Evolutionary conservation across 2,113 vertebrate genomes (phyloP).

Genomic region (Poecile atricapillus): DNA sequence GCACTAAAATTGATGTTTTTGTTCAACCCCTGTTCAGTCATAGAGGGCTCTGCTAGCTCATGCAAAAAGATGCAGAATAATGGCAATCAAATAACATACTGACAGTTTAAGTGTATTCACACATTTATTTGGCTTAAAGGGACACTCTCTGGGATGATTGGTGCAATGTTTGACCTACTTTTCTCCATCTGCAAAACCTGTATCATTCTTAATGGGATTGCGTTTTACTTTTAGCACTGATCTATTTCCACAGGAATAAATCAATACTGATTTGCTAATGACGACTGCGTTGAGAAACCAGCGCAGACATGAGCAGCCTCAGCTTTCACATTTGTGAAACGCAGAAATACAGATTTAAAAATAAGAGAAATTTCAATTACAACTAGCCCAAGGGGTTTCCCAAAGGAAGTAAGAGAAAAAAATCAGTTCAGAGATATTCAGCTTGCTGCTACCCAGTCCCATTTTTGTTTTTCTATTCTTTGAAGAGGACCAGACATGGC

Average conservation of each 20-base stretch:
- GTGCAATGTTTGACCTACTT: conserved; percentile 37
- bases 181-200: conserved; percentile 34
- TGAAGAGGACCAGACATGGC: not conserved
- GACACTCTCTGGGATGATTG: not conserved
- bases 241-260: conserved; percentile 18
- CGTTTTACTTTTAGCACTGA: not conserved
- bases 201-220: conserved; percentile 17
- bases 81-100: not conserved
- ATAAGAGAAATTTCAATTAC: not conserved
- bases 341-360: not conserved
- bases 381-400: not conserved
- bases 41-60: not conserved
- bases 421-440: not conserved
- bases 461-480: not conserved
- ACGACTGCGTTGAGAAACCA: not conserved
- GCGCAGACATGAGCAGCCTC: not conserved
- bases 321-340: not conserved
- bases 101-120: conserved; percentile 21
- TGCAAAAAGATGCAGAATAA: conserved; percentile 31
- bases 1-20: not conserved
- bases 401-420: not conserved
- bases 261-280: not conserved
- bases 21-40: not conserved
- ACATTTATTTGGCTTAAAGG: conserved; percentile 48
- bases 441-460: not conserved